Conservation (phyloP, 2,888 invertebrate species). For the Itoplectis maculator region DNA sequence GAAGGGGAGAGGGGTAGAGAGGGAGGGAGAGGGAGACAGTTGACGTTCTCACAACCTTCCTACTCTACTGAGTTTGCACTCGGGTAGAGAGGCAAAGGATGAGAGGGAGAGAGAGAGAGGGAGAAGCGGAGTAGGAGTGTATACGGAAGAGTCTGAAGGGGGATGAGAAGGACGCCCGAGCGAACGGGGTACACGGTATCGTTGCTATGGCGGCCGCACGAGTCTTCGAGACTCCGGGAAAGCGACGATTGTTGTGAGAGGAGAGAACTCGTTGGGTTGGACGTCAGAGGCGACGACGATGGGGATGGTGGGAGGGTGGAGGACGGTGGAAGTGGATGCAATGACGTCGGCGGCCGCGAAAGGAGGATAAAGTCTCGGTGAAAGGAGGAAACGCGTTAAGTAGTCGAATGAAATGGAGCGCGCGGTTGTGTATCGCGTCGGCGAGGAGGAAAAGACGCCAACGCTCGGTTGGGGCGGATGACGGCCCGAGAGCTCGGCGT, state of each 20-base stretch:
- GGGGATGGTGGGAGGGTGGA: too few relatives aligned
- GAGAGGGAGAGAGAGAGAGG: slow-evolving; percentile 2
- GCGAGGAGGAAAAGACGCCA: background rate
- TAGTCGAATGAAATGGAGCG: slow-evolving; percentile 40
- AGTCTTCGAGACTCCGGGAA: slow-evolving; percentile 28
- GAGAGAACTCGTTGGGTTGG: slow-evolving; percentile 35
- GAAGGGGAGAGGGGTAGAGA: too few relatives aligned
- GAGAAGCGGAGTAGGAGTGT: too few relatives aligned
- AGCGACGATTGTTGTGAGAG: slow-evolving; percentile 56
- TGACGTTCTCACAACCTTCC: slow-evolving; percentile 51
- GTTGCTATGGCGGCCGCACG: slow-evolving; percentile 35
- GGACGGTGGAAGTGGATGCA: background rate
- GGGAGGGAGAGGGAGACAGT: slow-evolving; percentile 10
- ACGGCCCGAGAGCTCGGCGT: slow-evolving; percentile 13
- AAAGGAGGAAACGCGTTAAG: slow-evolving; percentile 45
- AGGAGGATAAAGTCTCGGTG: slow-evolving; percentile 26
- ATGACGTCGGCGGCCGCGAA: slow-evolving; percentile 2
- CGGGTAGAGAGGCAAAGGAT: slow-evolving; percentile 1
- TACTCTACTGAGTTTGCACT: background rate
- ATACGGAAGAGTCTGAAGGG: slow-evolving; percentile 32
- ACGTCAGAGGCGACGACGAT: slow-evolving; percentile 28
- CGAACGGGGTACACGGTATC: slow-evolving; percentile 26
- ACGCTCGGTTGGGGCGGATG: background rate
- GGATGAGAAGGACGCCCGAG: slow-evolving; percentile 2
- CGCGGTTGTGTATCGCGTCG: slow-evolving; percentile 15